Evolutionary conservation across 2,888 invertebrate genomes (phyloP), one percentile per base, ranked within the genome.

Genomic region (Luperina nickerlii): DNA sequence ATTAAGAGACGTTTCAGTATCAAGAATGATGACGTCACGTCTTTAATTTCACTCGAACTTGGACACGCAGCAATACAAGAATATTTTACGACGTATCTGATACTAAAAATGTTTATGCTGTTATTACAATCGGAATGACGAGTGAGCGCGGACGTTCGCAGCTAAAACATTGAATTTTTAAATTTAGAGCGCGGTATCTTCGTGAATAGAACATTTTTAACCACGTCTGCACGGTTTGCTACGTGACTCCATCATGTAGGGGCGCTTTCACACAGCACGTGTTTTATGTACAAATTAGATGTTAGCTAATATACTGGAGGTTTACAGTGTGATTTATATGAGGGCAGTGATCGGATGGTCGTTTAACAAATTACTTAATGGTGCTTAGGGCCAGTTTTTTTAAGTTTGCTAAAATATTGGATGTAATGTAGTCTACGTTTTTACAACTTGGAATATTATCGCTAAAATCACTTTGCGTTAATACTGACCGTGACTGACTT

Each of bases 91-190:
- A 81, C 75, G 78, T 85, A 85, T 84, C 81, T 81, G 65, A 83
- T 81, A 84, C 65, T 81, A 84, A 86, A 83, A 84, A 83, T 88
- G 78, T 89, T 88, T 88, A 91, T 89, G 83, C 78, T 83, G 83
- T 83, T 89, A 88, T 88, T 88, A 88, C 86, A 83, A 87, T 82
- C 79, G 82, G 79, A 87, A 89, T 90, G 91, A 89, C 87, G 84
- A 84, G 84, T 77, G 90, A 88, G 88, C 54, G 79, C 68, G 78
- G 69, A 78, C 76, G 75, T 81, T 87, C 80, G 78, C 82, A 88
- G 85, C 84, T 82, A 81, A 90, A 91, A 92, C 92, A 94, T 95
- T 94, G 93, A 94, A 94, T 94, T 94, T 94, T 95, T 94, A 94
- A 93, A 91, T 90, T 89, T 88, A 86, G 88, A 88, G 82, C 87